Base-by-base conservation (phyloP, 2,797 vertebrate species). In the Sebastes cheni region DNA sequence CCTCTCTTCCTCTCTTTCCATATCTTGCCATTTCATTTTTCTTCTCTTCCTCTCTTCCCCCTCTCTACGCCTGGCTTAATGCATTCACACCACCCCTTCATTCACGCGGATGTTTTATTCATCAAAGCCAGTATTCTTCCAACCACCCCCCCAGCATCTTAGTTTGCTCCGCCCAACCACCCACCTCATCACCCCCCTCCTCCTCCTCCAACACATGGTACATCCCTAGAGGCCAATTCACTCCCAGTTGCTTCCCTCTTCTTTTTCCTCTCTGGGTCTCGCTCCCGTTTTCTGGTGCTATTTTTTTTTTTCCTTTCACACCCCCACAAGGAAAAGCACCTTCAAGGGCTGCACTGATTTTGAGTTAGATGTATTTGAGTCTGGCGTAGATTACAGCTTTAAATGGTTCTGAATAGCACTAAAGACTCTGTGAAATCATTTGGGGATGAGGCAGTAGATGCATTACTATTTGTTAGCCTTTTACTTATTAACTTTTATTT, bases 21-120 rank as follows among this genome's bases (percentile, higher is more conserved):
- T 56, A 55, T 75, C 67, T 75, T 71, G 20, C 27, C 46, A 30
- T 67, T 55, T 69, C n/a, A 70, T 13, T 67, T 50, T 29, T 65
- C 66, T 62, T 11, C 67, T 55, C 73, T 36, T 61, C 60, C 22
- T 59, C 69, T 72, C 58, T 52, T 83, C 83, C 75, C 79, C 74
- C 50, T 83, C 67, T 32, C 66, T 32, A 50, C 22, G 75, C 80
- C 59, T 59, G 68, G 7, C 67, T 89, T 95, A 94, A 95, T 94
- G 88, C 92, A 96, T 95, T 95, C 94, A 94, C 91, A 84, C 89
- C 91, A 67, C 77, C 86, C 89, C 91, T 93, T 94, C 92, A 90
- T 94, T 94, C 88, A 90, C 54, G 61, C 50, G 0, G 80, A 96
- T 96, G 94, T 96, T 96, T 96, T 95, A 96, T 96, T 96, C 96